A percentile compares a stretch with the other conserved stretches of the same genome.
These are phyloP conservation scores for Baccha elongata DNA, from an alignment of 2,888 invertebrate species.

Conservation along the genomic window DNA sequence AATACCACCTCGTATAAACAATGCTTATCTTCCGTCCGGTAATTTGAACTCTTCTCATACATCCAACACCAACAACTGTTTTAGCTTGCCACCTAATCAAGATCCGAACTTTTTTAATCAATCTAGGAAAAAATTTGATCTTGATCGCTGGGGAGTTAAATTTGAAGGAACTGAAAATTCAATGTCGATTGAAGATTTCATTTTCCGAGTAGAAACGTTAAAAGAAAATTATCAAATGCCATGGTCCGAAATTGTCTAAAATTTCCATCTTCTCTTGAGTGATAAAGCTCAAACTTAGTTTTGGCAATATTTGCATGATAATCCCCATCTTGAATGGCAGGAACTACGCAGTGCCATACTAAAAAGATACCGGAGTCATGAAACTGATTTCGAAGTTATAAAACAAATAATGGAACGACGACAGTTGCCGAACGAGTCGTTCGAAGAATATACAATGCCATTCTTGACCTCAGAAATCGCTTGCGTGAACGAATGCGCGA, in stretches of 20 bases:
- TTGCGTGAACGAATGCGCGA: conserved; percentile 5
- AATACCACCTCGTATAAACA: not conserved
- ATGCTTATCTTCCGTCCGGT: not conserved
- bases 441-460: conserved; percentile 21
- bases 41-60: not conserved
- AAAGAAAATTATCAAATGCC: too few species aligned
- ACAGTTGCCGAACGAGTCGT: conserved; percentile 12
- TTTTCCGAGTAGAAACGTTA: conserved; percentile 16
- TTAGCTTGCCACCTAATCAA: conserved; percentile 1
- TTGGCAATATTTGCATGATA: conserved; percentile 27
- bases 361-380: not conserved
- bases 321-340: not conserved
- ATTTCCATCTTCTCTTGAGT: conserved; percentile 19
- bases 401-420: conserved; percentile 29
- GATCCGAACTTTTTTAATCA: not conserved
- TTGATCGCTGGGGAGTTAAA: not conserved
- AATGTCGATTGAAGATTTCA: conserved; percentile 14
- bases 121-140: conserved; percentile 1
- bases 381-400: conserved; percentile 29
- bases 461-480: conserved; percentile 2
- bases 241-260: conserved; percentile 9
- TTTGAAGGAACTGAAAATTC: conserved; percentile 15
- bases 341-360: conserved; percentile 15
- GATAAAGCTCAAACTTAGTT: conserved; percentile 36
- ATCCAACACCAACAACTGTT: conserved; percentile 1